A percentile compares a stretch with the other conserved stretches of the same genome.
phyloP scores from a whole-genome alignment of 2,797 vertebrate genomes.

The Poecilia velifera region DNA sequence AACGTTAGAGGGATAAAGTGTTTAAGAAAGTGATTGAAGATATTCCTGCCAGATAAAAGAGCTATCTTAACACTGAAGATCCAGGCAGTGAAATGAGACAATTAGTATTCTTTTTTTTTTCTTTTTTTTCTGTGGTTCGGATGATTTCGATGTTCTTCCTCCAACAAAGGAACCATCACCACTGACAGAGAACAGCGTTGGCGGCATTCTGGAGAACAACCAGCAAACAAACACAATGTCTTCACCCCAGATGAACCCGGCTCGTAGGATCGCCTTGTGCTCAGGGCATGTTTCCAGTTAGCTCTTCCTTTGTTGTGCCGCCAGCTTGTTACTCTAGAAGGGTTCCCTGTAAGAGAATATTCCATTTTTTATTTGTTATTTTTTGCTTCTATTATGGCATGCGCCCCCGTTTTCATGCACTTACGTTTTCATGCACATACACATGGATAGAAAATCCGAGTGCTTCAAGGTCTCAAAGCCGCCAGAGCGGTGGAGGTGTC shows the following conservation, averaged over 20 bases:
- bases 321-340: constrained; percentile 34
- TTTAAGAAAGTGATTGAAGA: background rate
- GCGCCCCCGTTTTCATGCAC: background rate
- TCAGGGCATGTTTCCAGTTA: constrained; percentile 15
- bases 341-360: background rate
- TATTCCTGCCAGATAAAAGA: constrained; percentile 2
- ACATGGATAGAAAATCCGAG: background rate
- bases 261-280: constrained; percentile 17
- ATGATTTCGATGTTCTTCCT: constrained; percentile 29
- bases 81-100: background rate
- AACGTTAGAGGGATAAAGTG: background rate
- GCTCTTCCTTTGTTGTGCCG: constrained; percentile 36
- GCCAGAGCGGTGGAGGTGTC: constrained; percentile 11
- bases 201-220: constrained; percentile 26
- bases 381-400: background rate
- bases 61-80: background rate
- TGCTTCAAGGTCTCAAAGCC: constrained; percentile 13
- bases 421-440: background rate
- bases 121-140: constrained; percentile 33
- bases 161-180: constrained; percentile 2
- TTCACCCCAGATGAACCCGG: constrained; percentile 53
- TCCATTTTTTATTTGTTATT: background rate
- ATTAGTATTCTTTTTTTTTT: constrained; percentile 1
- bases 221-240: constrained; percentile 26
- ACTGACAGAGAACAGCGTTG: constrained; percentile 29